These are phyloP conservation scores for Diabrotica balteata DNA, from an alignment of 2,888 invertebrate species.

Conservation along the genomic window DNA sequence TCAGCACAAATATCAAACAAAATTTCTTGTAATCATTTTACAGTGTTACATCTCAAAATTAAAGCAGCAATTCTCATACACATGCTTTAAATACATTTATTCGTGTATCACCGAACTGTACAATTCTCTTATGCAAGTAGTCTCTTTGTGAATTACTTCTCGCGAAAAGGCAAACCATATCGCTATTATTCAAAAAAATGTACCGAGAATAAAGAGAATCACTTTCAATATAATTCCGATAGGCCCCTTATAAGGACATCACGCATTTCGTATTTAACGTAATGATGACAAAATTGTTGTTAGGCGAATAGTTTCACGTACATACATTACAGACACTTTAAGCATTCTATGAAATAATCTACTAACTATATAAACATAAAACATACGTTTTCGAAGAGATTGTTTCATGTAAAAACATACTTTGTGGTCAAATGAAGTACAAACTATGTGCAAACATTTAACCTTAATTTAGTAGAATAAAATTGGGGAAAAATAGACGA, in stretches of 20 bases:
- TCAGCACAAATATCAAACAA: no score
- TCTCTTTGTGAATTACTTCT: no score
- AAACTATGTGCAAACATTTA: slow-evolving; percentile 1
- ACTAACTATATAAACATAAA: slow-evolving; percentile 15
- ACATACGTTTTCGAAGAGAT: neutral
- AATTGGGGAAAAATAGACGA: neutral
- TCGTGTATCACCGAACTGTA: no score
- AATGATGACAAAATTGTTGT: slow-evolving; percentile 30
- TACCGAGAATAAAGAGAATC: slow-evolving; percentile 7
- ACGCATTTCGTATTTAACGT: slow-evolving; percentile 23
- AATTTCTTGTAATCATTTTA: no score
- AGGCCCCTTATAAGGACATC: slow-evolving; percentile 8
- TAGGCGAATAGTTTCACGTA: slow-evolving; percentile 30
- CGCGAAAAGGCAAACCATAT: neutral
- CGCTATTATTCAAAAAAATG: neutral
- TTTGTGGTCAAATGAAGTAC: slow-evolving; percentile 7
- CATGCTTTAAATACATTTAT: no score
- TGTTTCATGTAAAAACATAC: neutral
- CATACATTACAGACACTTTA: slow-evolving; percentile 23
- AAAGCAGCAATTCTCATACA: no score
- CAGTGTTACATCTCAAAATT: no score
- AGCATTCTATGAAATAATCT: slow-evolving; percentile 21
- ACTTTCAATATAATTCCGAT: slow-evolving; percentile 16
- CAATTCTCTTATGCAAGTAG: no score
- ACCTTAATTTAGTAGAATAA: slow-evolving; percentile 2